Percentiles rank a stretch among this genome's conserved stretches.
phyloP scores from a whole-genome alignment of 2,888 invertebrate genomes.

The Microdon myrmicae region DNA sequence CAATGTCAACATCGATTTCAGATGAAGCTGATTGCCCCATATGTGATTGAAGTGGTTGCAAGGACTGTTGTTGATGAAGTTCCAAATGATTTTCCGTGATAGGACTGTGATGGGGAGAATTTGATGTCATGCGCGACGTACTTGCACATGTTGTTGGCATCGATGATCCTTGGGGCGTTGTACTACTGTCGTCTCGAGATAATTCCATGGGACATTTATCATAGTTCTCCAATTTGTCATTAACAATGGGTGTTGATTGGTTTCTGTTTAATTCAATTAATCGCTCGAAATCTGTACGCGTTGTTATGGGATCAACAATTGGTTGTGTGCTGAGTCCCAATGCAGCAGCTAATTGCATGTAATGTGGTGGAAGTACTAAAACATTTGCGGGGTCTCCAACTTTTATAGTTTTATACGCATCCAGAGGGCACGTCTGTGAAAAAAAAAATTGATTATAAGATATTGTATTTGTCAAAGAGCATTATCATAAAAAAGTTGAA shows the following conservation, averaged over 20 bases:
- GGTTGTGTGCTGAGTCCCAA: conserved; percentile 63
- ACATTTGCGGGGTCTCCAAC: conserved; percentile 69
- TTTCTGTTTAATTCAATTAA: conserved; percentile 62
- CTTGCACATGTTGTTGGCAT: conserved; percentile 12
- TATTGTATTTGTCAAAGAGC: no score
- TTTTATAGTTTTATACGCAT: conserved; percentile 62
- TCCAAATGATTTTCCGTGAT: conserved; percentile 36
- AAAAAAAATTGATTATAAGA: no score
- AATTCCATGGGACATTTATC: conserved; percentile 45
- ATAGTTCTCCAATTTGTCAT: conserved; percentile 42
- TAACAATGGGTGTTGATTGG: conserved; percentile 52
- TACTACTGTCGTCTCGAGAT: conserved; percentile 47
- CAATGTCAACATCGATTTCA: conserved; percentile 50
- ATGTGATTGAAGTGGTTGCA: conserved; percentile 54
- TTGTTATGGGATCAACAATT: conserved; percentile 61
- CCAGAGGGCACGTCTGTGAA: conserved; percentile 57
- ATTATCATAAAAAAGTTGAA: no score
- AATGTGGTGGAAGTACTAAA: conserved; percentile 71
- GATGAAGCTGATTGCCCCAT: conserved; percentile 44
- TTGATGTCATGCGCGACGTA: conserved; percentile 18
- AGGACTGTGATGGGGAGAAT: conserved; percentile 32
- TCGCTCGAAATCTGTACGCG: conserved; percentile 64
- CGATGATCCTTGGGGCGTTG: conserved; percentile 28
- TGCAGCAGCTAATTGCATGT: conserved; percentile 71
- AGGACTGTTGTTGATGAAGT: conserved; percentile 23